Base-by-base conservation (phyloP, 64 coral and sea anemone genomes). In the Dendronephthya gigantea region DNA sequence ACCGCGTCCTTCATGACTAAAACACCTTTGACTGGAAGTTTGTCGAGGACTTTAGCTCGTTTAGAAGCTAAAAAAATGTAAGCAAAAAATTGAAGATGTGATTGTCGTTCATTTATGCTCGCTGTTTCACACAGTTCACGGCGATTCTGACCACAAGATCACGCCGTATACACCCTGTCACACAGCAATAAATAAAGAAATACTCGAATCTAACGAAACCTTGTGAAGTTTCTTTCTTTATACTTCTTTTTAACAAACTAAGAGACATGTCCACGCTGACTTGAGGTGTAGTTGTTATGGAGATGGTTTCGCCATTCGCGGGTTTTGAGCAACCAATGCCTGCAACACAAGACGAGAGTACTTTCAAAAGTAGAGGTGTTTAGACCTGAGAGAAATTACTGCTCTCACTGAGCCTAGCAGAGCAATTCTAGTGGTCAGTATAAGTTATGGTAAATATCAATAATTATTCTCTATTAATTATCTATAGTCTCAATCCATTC, bases 1-100 rank as follows among this genome's bases (percentile, higher is more conserved):
- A 98, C 95, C 65, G 84, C 83, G 70, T 98, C 95, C 51, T 98
- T 98, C 92, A 98, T 93, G 55, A 98, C 81, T 22, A 98, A 49
- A 72, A 98, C 95, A 23, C 95, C 95, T 93, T 91, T 89, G 1
- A 98, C 50, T 35, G 95, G 95, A 41, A 98, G 68, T 11, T 98
- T 87, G 40, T 98, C 93, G 0, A 90, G 91, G 13, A 93, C 84
- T 36, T 82, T 88, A 6, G 90, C 92, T 87, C 95, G 89, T 85
- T 98, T 98, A 37, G 89, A 66, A 83, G 88, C 95, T 98, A 48
- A 17, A 4, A 45, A 98, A 93, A 29, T n/a, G n/a, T n/a, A n/a
- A n/a, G n/a, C n/a, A n/a, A 33, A 35, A 89, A 14, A 93, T 2
- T 22, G 72, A 16, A 81, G 50, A 11, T 16, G 13, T 49, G 9